Base-by-base conservation (phyloP, 37 sponge, comb jelly and placozoan genomes). In the Tethya wilhelma region DNA sequence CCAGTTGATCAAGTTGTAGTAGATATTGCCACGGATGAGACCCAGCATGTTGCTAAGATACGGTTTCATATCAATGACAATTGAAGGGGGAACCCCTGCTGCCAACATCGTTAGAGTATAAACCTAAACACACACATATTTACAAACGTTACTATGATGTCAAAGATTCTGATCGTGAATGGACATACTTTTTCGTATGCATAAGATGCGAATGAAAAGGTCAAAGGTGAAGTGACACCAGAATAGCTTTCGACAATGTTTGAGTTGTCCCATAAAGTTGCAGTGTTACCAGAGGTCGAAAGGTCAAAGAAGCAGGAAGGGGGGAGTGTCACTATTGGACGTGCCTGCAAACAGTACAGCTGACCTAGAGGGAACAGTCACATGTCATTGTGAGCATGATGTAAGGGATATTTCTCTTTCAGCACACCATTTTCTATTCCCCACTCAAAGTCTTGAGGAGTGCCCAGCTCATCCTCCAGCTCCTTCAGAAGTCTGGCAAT, bases 1-100 rank as follows among this genome's bases (percentile, higher is more conserved):
- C 95, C 95, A 94, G 82, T 75, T 94, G 67, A 87, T 77, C 74
- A 94, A 69, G 77, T 94, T 94, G 82, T 94, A 94, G 82, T 94
- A 94, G 53, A 94, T 71, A 60, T 94, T 94, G 29, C 95, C 95
- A 53, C 95, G 71, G 32, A 94, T 80, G 7, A 89, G 83, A 1
- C 95, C 95, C 44, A 94, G 49, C 92, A 94, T 90, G 88, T 94
- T 94, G 69, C 56, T 42, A 34, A 94, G 80, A 77, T 81, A 81
- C 20, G 89, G 89, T 49, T 88, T 67, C 67, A 77, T 75, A 7
- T 71, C 75, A 0, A 40, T 41, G n/a, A 94, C 72, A 0, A 87
- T 64, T 11, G 25, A 25, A 4, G 59, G 40, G 45, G 95, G 95
- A 30, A 94, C 95, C 22, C 91, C 91, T 39, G 81, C 80, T 2